Evolutionary conservation across 2,888 invertebrate species (phyloP), one percentile per base, ranked within the genome.

Genomic region (Cryptophagus acutangulus): DNA sequence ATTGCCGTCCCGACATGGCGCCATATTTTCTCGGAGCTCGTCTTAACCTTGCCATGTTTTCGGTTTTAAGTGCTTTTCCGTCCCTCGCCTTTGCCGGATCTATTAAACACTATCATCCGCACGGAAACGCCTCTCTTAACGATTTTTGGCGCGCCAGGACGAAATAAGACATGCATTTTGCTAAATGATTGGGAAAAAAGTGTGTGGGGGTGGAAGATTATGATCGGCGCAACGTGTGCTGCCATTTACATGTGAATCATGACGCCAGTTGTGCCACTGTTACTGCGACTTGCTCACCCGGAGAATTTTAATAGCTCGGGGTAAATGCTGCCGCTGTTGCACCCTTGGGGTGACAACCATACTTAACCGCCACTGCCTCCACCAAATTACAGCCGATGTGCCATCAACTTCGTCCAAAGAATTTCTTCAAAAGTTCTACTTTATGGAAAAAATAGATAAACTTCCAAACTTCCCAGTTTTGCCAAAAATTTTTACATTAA

Each of bases 211-310:
- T 20, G 50, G n/a, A n/a, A n/a, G 51, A 59, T 59, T 59, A 61
- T 58, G 61, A 61, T 58, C 58, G 56, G 53, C 57, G 52, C 58
- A 51, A 55, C 58, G 57, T 58, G 59, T 55, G 56, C 53, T 52
- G 57, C 62, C 61, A 62, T 62, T 62, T 62, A 61, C 62, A 62
- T 62, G 62, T 61, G 62, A 61, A 61, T 61, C 61, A 62, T 61
- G 60, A 57, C 57, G 61, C 61, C 61, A 62, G 62, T 61, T 61
- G 61, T 56, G 62, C 59, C 49, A 45, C 48, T 51, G 55, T 56
- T 58, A 58, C 55, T 54, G 56, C 55, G 55, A 54, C 52, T 57
- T 49, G 58, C 55, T 58, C 58, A 54, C 59, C 57, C 57, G 51
- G 56, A 59, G 58, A 58, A 59, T 59, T 61, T 61, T 61, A 61